These are phyloP conservation scores for Tachysurus vachellii DNA, from an alignment of 2,113 vertebrate genomes.

Conservation along the genomic window DNA sequence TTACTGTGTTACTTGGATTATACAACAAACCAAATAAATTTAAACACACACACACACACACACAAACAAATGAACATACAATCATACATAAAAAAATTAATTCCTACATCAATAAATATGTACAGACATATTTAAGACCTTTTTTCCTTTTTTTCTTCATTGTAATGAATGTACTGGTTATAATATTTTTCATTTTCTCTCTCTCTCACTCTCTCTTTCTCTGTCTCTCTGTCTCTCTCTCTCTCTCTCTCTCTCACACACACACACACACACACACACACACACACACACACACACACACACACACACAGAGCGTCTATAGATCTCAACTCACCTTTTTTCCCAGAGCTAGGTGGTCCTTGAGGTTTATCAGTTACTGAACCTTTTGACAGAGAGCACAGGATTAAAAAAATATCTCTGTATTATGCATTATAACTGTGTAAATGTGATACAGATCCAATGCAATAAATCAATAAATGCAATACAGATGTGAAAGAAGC, in stretches of 20 bases:
- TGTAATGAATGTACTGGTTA: too few species aligned
- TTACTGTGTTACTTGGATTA: background rate
- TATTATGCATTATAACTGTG: background rate
- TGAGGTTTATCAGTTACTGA: slow-evolving; percentile 94
- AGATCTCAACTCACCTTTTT: slow-evolving; percentile 96
- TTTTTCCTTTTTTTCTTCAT: too few species aligned
- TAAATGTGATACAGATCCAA: background rate
- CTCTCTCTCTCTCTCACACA: background rate
- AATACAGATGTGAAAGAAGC: background rate
- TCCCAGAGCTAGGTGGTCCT: slow-evolving; percentile 87
- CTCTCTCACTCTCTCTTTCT: too few species aligned
- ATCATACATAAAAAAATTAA: background rate
- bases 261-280: slow-evolving; percentile 30
- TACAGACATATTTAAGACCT: background rate
- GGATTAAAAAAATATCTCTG: slow-evolving; percentile 41
- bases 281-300: slow-evolving; percentile 41
- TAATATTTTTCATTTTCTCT: too few species aligned
- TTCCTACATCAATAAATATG: background rate
- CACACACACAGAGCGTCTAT: slow-evolving; percentile 53
- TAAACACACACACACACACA: background rate
- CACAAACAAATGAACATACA: background rate
- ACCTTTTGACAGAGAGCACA: slow-evolving; percentile 73
- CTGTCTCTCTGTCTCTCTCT: too few species aligned
- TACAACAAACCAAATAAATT: slow-evolving; percentile 19
- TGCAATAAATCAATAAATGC: background rate